phyloP scores from a whole-genome alignment of 2,888 invertebrate species.

The Schizotus pectinicornis region DNA sequence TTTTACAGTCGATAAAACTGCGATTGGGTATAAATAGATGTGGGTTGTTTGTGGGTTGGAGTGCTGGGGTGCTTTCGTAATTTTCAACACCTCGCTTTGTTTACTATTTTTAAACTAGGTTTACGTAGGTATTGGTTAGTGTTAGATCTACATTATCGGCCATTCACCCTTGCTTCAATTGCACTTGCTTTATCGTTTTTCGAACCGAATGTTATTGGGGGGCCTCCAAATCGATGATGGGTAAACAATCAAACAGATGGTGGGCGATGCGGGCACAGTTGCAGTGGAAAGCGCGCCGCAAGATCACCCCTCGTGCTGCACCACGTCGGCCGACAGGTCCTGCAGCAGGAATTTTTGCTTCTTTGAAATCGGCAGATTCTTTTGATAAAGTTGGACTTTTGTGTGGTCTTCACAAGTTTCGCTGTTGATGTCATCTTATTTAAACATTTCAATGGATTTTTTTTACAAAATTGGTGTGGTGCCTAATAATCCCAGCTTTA shows the following conservation, averaged over 20 bases:
- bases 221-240: slow-evolving; percentile 16
- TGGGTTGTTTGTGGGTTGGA: slow-evolving; percentile 8
- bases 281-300: slow-evolving; percentile 14
- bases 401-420: no score
- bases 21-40: neutral
- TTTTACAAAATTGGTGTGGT: no score
- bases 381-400: no score
- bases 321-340: neutral
- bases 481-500: no score
- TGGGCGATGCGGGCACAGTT: slow-evolving; percentile 11
- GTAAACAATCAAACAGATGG: slow-evolving; percentile 23
- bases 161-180: slow-evolving; percentile 17
- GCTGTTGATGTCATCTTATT: no score
- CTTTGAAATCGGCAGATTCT: no score
- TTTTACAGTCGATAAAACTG: neutral
- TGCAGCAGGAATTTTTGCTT: neutral
- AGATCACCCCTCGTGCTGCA: neutral
- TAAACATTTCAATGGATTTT: no score
- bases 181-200: slow-evolving; percentile 12
- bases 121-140: neutral
- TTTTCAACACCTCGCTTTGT: neutral
- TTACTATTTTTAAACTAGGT: neutral
- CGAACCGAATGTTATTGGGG: neutral
- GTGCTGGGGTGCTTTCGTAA: slow-evolving; percentile 13
- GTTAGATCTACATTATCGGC: slow-evolving; percentile 11